Evolutionary conservation across 92 coral and sea anemone species (phyloP).

Genomic region (Siderastrea radians): DNA sequence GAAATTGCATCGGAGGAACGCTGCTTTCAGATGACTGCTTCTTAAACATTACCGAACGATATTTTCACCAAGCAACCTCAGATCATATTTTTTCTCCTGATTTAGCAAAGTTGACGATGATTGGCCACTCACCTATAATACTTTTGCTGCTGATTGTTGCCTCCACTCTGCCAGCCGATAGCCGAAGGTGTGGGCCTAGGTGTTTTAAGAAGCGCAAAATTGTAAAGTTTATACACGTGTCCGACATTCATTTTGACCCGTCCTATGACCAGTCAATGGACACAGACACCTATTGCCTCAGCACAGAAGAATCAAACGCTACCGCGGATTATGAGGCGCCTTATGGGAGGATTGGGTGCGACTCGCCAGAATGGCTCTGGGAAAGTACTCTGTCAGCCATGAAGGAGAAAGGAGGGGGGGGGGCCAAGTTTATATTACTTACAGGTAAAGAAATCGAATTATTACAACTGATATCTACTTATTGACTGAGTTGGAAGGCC

Average conservation of each 20-base stretch:
- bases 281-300: constrained; percentile 68
- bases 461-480: too few species aligned
- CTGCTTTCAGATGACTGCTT: too few species aligned
- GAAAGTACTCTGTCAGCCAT: constrained; percentile 65
- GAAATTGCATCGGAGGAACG: too few species aligned
- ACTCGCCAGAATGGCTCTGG: constrained; percentile 74
- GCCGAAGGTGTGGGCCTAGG: not conserved
- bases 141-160: not conserved
- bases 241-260: constrained; percentile 87
- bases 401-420: constrained; percentile 36
- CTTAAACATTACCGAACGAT: too few species aligned
- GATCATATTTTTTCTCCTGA: not conserved
- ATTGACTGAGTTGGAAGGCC: too few species aligned
- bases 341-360: constrained; percentile 89
- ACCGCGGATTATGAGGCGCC: constrained; percentile 83
- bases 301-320: not conserved
- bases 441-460: constrained; percentile 66
- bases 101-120: not conserved
- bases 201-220: not conserved
- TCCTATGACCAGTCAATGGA: constrained; percentile 60
- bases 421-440: constrained; percentile 74
- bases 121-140: not conserved
- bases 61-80: too few species aligned
- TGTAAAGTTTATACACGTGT: constrained; percentile 75
- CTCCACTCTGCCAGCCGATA: not conserved